A percentile compares a stretch with the other conserved stretches of the same genome.
Evolutionary conservation across 2,113 vertebrate species (phyloP).

Genomic region (Chaetodon auriga): DNA sequence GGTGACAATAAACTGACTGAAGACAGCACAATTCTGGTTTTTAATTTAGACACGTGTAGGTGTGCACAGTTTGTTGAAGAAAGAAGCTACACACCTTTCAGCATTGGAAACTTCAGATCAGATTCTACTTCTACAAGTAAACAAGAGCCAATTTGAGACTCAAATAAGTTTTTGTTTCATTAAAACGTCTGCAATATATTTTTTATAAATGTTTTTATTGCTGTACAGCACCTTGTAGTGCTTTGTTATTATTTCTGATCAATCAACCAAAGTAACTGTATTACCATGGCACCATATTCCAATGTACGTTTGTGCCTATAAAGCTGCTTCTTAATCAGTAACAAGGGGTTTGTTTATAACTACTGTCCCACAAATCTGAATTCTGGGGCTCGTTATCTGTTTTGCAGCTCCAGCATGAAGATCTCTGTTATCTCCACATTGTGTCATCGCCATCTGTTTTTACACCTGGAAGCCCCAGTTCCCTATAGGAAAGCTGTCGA

Average conservation of each 20-base stretch:
- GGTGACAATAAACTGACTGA: constrained; percentile 25
- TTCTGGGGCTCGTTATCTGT: neutral
- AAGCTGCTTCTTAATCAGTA: neutral
- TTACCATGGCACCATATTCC: too few relatives aligned
- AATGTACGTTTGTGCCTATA: neutral
- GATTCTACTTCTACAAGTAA: neutral
- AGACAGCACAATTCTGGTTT: neutral
- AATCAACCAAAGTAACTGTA: neutral
- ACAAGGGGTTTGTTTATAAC: neutral
- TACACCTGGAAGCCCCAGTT: constrained; percentile 55
- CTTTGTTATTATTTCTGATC: neutral
- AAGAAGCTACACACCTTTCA: neutral
- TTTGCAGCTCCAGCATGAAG: constrained; percentile 11
- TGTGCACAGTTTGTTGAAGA: neutral
- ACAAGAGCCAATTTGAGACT: neutral
- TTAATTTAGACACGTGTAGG: constrained; percentile 5
- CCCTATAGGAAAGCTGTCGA: constrained; percentile 69
- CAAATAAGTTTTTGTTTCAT: neutral
- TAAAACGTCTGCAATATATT: neutral
- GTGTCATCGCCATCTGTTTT: constrained; percentile 68
- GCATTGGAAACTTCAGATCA: neutral
- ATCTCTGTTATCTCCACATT: constrained; percentile 26
- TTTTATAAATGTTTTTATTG: neutral
- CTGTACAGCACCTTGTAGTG: neutral
- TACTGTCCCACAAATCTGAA: neutral